A percentile compares a stretch with the other conserved stretches of the same genome.
Evolutionary conservation across 2,113 vertebrate species (phyloP).

Genomic region (Pluvialis apricaria): DNA sequence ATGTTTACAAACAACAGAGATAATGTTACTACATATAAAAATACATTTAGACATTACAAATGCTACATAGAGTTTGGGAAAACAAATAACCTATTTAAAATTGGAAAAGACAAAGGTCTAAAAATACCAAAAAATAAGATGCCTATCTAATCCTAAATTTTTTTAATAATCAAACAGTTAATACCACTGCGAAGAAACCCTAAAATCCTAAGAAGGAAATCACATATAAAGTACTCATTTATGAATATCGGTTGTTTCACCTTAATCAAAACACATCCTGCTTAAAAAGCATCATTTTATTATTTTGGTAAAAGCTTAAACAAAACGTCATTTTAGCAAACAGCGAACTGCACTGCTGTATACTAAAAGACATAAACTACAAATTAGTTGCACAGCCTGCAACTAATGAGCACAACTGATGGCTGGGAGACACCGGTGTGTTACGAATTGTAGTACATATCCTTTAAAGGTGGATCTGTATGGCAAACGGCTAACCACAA

Average conservation of each 20-base stretch:
- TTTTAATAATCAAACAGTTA: not conserved
- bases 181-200: not conserved
- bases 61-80: not conserved
- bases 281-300: not conserved
- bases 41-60: not conserved
- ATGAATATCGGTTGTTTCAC: not conserved
- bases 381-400: not conserved
- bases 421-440: not conserved
- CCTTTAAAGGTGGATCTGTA: not conserved
- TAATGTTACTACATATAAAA: not conserved
- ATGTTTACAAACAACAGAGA: not conserved
- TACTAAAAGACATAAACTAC: not conserved
- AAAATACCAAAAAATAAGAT: not conserved
- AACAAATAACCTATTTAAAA: not conserved
- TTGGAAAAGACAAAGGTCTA: not conserved
- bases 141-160: not conserved
- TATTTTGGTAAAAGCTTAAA: not conserved
- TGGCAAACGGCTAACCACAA: not conserved
- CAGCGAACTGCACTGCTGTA: not conserved
- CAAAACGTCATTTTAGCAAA: not conserved
- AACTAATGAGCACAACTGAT: not conserved
- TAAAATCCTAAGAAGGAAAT: not conserved
- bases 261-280: not conserved
- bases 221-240: not conserved
- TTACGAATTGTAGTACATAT: not conserved